Evolutionary conservation across 2,888 invertebrate species (phyloP), one percentile per base, ranked within the genome.

Genomic region (Coremacera marginata): DNA sequence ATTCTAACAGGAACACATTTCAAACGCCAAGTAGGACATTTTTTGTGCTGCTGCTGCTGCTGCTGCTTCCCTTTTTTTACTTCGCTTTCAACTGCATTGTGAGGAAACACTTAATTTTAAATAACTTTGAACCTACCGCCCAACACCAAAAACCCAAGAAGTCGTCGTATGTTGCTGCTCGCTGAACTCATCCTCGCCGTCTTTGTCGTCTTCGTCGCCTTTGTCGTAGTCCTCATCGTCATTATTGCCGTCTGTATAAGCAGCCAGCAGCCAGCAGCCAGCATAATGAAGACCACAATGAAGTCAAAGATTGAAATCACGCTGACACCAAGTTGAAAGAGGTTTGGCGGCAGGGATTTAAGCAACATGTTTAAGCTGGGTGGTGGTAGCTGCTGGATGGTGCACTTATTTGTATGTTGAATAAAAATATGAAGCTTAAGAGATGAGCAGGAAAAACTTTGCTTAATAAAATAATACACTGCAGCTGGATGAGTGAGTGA

Each of bases 221-320:
- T 19, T 22, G 22, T 60, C 25, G 19, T 25, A 1, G 16, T 27
- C 27, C 11, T 31, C 14, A 8, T 16, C 60, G 22, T 27, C 14
- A 1, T 9, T 31, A 11, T 62, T 27, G 22, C 60, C 31, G 22
- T 62, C 60, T 25, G 25, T 63, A 11, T 60, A 27, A 63, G n/a
- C 51, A 16, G 49, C 7, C 34, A 19, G 25, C 49, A 31, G 5
- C 31, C 31, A 31, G 25, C 37, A 63, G 51, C 62, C 37, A 49
- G 68, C 68, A 49, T 49, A 44, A 44, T 68, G 68, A 68, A 44
- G 44, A 9, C 60, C 60, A 62, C 60, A 25, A 62, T 62, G 27
- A 72, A 73, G 73, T 73, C 73, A 51, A 51, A 73, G 73, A 62
- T 63, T 62, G 49, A 62, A 73, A 73, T 49, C 62, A 62, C 62